These are phyloP conservation scores for Lycorma delicatula DNA, from an alignment of 1,140 invertebrate genomes.

Conservation along the genomic window DNA sequence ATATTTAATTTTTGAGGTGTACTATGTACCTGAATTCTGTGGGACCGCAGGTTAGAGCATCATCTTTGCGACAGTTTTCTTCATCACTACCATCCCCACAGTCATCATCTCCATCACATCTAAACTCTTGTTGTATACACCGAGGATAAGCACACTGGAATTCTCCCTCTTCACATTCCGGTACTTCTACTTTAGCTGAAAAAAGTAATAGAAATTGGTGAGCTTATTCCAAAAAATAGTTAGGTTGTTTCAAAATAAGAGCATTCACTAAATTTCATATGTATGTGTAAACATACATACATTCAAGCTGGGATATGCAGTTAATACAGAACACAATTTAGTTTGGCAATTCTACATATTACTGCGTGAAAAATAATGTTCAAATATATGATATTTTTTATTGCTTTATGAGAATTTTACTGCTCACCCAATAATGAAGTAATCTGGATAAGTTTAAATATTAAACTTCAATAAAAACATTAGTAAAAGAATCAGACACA, in stretches of 20 bases:
- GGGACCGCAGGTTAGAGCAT: conserved; percentile 43
- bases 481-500: no score
- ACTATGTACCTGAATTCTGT: conserved; percentile 51
- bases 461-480: no score
- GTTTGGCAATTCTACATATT: no score
- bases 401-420: no score
- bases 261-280: no score
- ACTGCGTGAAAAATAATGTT: no score
- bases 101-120: conserved; percentile 81
- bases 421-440: no score
- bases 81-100: conserved; percentile 82
- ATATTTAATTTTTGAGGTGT: not conserved
- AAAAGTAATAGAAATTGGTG: conserved; percentile 36
- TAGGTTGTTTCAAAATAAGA: no score
- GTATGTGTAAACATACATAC: not conserved
- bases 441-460: no score
- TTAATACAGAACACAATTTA: no score
- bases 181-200: conserved; percentile 18
- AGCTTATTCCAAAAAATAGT: conserved; percentile 38
- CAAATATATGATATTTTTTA: no score
- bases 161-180: conserved; percentile 54
- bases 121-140: conserved; percentile 62
- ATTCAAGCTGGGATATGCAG: no score
- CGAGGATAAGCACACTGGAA: conserved; percentile 57
- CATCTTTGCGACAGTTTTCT: conserved; percentile 52